Base-by-base conservation (phyloP, 2,113 vertebrate genomes). In the Pipra filicauda region DNA sequence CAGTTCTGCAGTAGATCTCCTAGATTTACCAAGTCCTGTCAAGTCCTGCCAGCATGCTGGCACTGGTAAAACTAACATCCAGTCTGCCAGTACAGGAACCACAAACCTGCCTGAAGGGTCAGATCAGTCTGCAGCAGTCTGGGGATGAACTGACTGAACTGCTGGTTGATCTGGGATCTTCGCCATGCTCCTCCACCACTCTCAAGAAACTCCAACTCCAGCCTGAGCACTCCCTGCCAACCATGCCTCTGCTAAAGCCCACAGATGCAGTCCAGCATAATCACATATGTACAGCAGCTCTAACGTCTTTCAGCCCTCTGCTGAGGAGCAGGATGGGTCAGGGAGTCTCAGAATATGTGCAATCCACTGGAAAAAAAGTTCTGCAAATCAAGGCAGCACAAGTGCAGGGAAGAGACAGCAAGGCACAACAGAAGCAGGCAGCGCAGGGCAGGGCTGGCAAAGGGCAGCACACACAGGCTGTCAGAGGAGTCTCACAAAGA, bases 221-320 rank as follows among this genome's bases (percentile, higher is more conserved):
- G n/a, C 14, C 65, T 46, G 65, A 77, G 3, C 19, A 48, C 35
- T 39, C 28, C 12, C 55, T 73, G 33, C 35, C 74, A 66, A 1
- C 27, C 39, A 39, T 15, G 30, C 12, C 30, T 88, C 64, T 74
- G 23, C 79, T 43, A 30, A 82, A 78, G 61, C 6, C 41, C 75
- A n/a, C 0, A 66, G 61, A 52, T 31, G 23, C 35, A 78, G 66
- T 18, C 46, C 71, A 66, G 35, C 27, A 35, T 0, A 54, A 33
- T n/a, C 30, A 11, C 4, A 3, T 2, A 37, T 0, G 2, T 11
- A 31, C 2, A 61, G 61, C 33, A 78, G 31, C n/a, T 79, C 37
- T 62, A 15, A 31, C 11, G 10, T 15, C 41, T 67, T 46, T 37
- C 57, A 75, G 37, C 23, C 15, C 19, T 24, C 69, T 92, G 46